Base-by-base conservation (phyloP, 2,888 invertebrate genomes). In the Eutolmus rufibarbis region DNA sequence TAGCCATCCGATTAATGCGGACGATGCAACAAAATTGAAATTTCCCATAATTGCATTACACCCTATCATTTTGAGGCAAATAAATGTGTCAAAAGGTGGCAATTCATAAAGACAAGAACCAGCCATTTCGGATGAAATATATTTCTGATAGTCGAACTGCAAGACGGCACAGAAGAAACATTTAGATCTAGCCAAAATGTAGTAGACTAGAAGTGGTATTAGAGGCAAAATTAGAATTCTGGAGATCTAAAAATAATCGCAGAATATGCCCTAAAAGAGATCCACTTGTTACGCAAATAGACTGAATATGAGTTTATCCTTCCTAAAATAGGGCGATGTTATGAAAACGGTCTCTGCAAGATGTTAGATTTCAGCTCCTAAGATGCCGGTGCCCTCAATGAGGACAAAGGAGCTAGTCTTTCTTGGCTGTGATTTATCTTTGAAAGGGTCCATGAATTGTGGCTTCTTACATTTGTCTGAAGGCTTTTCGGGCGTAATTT, bases 211-310 rank as follows among this genome's bases (percentile, higher is more conserved):
- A 66, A 66, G 40, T 76, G 34, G 40, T 37, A 76, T 34, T 76
- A 76, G 76, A 23, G 37, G n/a, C 76, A 76, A 76, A 76, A 34
- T 76, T 76, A 76, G 76, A 76, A 34, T 19, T 76, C 76, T 76
- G 76, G 37, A 76, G 37, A n/a, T 14, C 76, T 76, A 76, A 76
- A 76, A 76, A 76, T 76, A 76, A 28, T n/a, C 76, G n/a, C 37
- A 19, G 76, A 8, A 34, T 76, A 40, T 76, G 76, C 76, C 76
- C 40, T 34, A 76, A 76, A 76, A 76, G 76, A 37, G 76, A 76
- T 76, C 37, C 40, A 76, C 76, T 76, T 76, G 40, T 40, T 34
- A n/a, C 76, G 40, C 40, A 76, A 76, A 76, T 76, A 76, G 76
- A 76, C 19, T 9, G n/a, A 76, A 76, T 37, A 40, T 37, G 40